These are phyloP conservation scores for Prosopocoilus inquinatus DNA, from an alignment of 2,888 invertebrate genomes.

Conservation along the genomic window DNA sequence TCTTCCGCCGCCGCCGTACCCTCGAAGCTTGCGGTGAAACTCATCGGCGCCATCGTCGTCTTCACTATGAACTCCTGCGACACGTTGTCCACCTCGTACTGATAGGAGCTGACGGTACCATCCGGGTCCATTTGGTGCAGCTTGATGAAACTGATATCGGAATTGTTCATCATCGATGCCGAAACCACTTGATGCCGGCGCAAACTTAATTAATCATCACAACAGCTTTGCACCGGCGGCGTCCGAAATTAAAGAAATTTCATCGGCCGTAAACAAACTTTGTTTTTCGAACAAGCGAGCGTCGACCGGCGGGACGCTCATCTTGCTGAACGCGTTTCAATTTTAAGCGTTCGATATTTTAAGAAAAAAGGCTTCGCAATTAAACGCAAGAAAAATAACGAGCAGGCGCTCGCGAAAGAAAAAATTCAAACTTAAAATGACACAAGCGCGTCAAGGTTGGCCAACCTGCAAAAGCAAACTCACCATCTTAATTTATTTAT, in stretches of 20 bases:
- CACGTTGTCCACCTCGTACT: conserved; percentile 39
- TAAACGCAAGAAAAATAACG: neutral
- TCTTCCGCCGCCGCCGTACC: conserved; percentile 2
- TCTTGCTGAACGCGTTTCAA: no score
- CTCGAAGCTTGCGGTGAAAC: conserved; percentile 9
- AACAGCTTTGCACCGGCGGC: conserved; percentile 37
- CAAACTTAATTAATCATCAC: conserved; percentile 34
- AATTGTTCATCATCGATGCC: conserved; percentile 34
- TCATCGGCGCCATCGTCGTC: conserved; percentile 28
- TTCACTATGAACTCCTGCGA: conserved; percentile 39
- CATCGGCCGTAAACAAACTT: conserved; percentile 15
- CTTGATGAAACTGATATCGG: conserved; percentile 40
- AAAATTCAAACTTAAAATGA: no score
- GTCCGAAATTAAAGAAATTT: neutral
- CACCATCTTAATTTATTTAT: no score
- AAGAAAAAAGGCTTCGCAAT: neutral
- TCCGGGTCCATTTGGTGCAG: conserved; percentile 37
- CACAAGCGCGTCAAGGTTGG: no score
- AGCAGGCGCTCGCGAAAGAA: no score
- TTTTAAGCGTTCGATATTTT: neutral
- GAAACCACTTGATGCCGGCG: conserved; percentile 39
- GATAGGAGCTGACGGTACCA: conserved; percentile 33
- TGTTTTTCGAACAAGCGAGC: conserved; percentile 8
- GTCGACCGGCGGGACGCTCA: no score
- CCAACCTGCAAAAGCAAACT: no score